phyloP scores from a whole-genome alignment of 2,797 vertebrate species.

The Botia kubotai region DNA sequence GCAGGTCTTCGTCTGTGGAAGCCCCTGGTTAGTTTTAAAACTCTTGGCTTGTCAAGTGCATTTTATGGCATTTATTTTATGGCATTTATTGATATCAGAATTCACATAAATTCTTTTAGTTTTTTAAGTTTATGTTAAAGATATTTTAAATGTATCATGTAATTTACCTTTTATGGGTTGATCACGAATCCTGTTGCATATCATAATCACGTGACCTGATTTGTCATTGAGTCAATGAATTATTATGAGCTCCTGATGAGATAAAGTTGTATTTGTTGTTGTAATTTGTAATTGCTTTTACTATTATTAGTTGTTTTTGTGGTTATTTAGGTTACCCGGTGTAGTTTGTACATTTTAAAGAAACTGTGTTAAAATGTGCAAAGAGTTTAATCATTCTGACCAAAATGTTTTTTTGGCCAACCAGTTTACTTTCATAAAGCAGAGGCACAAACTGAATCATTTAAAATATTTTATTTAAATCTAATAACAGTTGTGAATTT shows the following conservation, averaged over 20 bases:
- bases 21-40: slow-evolving; percentile 14
- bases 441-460: background rate
- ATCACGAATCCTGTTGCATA: slow-evolving; percentile 36
- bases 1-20: slow-evolving; percentile 36
- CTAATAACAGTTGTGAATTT: background rate
- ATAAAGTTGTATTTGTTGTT: background rate
- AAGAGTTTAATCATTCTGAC: background rate
- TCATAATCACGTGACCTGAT: slow-evolving; percentile 37
- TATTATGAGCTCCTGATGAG: background rate
- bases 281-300: background rate
- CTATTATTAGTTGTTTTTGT: background rate
- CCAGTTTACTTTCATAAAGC: background rate
- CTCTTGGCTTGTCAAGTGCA: slow-evolving; percentile 3
- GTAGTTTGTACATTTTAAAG: background rate
- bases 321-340: background rate
- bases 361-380: background rate
- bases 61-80: background rate
- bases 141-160: slow-evolving; percentile 4
- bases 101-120: too few relatives aligned
- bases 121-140: background rate
- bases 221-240: slow-evolving; percentile 8
- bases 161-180: slow-evolving; percentile 36
- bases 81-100: background rate
- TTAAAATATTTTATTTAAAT: background rate
- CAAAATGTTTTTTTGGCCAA: background rate